Evolutionary conservation across 2,888 invertebrate genomes (phyloP).

Genomic region (Masnerella sp.): DNA sequence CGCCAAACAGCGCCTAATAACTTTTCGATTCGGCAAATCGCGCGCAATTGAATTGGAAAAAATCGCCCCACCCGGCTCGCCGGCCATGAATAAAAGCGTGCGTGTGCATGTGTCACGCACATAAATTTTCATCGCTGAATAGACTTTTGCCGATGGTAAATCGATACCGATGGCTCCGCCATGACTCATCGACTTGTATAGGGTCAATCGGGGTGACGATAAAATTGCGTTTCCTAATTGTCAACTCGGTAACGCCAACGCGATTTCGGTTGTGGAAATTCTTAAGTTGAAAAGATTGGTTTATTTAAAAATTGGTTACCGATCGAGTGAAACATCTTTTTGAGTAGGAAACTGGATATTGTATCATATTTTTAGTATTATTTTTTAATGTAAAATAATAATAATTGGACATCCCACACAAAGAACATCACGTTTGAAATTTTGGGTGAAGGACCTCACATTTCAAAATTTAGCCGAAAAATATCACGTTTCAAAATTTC

Average conservation of each 20-base stretch:
- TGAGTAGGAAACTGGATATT: constrained; percentile 7
- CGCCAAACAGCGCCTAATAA: constrained; percentile 27
- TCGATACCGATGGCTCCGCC: constrained; percentile 37
- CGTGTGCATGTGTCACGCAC: constrained; percentile 38
- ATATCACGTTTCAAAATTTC: too few species aligned
- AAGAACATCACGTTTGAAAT: too few species aligned
- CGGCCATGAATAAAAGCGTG: constrained; percentile 38
- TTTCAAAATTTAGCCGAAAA: too few species aligned
- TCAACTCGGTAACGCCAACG: constrained; percentile 21
- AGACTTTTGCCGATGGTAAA: constrained; percentile 41
- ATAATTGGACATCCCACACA: too few species aligned
- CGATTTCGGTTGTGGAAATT: constrained; percentile 28
- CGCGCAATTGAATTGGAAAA: constrained; percentile 38
- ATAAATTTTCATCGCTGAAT: constrained; percentile 46
- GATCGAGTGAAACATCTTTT: constrained; percentile 2
- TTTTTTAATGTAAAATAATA: too few species aligned
- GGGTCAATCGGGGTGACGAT: constrained; percentile 32
- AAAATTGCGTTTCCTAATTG: constrained; percentile 39
- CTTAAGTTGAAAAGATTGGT: constrained; percentile 3
- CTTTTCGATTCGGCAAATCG: constrained; percentile 30
- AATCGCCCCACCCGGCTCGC: constrained; percentile 1
- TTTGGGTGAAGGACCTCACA: too few species aligned
- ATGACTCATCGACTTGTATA: constrained; percentile 43
- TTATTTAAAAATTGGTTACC: constrained; percentile 18
- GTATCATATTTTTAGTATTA: too few species aligned